These are phyloP conservation scores for Hycleus cichorii DNA, from an alignment of 1,140 invertebrate genomes.

Conservation along the genomic window DNA sequence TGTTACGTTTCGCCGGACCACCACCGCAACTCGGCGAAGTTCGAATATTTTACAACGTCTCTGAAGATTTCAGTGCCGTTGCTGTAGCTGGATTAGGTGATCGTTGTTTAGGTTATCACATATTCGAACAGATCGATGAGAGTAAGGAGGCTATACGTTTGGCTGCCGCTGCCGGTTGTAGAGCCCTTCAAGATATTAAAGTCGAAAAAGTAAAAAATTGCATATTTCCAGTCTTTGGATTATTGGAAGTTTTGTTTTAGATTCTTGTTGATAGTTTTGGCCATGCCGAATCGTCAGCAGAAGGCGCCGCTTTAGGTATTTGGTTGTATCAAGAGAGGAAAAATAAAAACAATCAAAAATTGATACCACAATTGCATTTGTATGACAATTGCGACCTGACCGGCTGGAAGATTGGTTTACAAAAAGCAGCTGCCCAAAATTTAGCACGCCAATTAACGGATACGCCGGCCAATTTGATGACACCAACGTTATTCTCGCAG, in stretches of 20 bases:
- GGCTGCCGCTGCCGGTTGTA: slow-evolving; percentile 48
- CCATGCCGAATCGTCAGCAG: slow-evolving; percentile 65
- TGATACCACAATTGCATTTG: slow-evolving; percentile 44
- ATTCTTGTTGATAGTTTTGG: slow-evolving; percentile 65
- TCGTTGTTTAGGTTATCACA: slow-evolving; percentile 54
- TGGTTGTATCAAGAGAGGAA: slow-evolving; percentile 62
- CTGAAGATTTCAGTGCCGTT: slow-evolving; percentile 53
- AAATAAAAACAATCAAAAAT: slow-evolving; percentile 44
- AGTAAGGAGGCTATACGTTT: slow-evolving; percentile 58
- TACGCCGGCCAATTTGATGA: slow-evolving; percentile 58
- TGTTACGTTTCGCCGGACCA: slow-evolving; percentile 34
- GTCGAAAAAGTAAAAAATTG: slow-evolving; percentile 36
- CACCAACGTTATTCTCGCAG: slow-evolving; percentile 53
- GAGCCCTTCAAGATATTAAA: slow-evolving; percentile 49
- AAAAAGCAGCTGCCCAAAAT: slow-evolving; percentile 56
- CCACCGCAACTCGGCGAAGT: slow-evolving; percentile 46
- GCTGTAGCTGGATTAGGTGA: slow-evolving; percentile 62
- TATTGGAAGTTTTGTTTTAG: too few relatives aligned
- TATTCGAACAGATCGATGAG: slow-evolving; percentile 60
- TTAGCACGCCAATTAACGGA: slow-evolving; percentile 54
- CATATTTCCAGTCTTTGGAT: too few relatives aligned
- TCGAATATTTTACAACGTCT: slow-evolving; percentile 55
- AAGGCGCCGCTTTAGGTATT: slow-evolving; percentile 56
- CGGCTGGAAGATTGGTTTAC: slow-evolving; percentile 50
- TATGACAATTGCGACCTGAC: slow-evolving; percentile 43